Base-by-base conservation (phyloP, 2,113 vertebrate genomes). In the Parotia lawesii region DNA sequence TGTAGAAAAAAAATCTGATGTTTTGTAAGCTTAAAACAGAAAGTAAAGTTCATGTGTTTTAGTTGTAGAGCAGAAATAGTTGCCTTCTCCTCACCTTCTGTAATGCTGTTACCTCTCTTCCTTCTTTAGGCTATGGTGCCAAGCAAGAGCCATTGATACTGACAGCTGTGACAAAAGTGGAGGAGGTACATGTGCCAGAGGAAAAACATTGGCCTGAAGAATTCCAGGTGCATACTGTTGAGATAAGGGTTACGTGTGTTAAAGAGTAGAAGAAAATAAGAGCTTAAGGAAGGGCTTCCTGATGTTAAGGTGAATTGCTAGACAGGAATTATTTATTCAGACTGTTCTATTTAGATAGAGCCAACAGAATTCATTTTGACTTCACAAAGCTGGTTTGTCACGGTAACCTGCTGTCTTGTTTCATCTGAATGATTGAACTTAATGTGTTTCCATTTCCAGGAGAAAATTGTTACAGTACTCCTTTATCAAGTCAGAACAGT, bases 111-210 rank as follows among this genome's bases (percentile, higher is more conserved):
- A 15, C 61, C 72, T 92, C 40, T 79, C 51, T 62, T 57, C 71
- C 47, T 78, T 86, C 51, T 96, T 79, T 88, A 99, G 99, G 97
- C 47, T 99, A 99, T 33, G 95, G 98, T 40, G 94, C 98, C 92
- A 98, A 97, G 87, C 93, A 96, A 60, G 98, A 98, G 35, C 90
- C 97, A 69, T 96, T 98, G 91, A 97, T 97, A 25, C 92, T 98
- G 92, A 97, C 98, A 10, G 97, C 98, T 37, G 53, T 97, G 90
- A 98, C 98, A 12, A 96, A 97, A 65, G 73, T 94, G 6, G 97
- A 98, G 83, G 93, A 95, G 66, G 76, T 87, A 58, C 97, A 93
- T 51, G 87, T 87, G 27, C 93, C 87, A 29, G 97, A 98, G 57
- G 97, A 96, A 85, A 87, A 96, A 33, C 97, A 28, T 58, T 93